Base-by-base conservation (phyloP, 1,140 invertebrate species). In the Lordiphosa clarofinis region DNA sequence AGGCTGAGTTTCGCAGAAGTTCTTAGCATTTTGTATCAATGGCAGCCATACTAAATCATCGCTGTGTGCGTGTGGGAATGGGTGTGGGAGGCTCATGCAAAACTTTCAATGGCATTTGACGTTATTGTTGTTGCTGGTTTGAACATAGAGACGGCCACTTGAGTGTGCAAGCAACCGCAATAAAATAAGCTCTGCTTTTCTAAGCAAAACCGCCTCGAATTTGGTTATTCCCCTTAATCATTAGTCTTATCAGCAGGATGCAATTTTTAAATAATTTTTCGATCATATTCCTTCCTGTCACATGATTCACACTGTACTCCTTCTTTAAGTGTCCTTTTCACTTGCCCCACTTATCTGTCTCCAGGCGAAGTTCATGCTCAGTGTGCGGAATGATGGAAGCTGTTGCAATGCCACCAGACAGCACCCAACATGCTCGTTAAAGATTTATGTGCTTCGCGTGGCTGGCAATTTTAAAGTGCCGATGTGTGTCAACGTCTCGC, bases 51-150 rank as follows among this genome's bases (percentile, higher is more conserved):
- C 74, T 71, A 79, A 79, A 79, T 79, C 64, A 79, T 55, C 46
- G 53, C 35, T 49, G 36, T 66, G 42, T 57, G 19, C 39, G n/a
- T 44, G 33, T 39, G 43, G 12, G 19, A 13, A 35, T 38, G 21
- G 15, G 19, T 28, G 11, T 31, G 5, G 31, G 31, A 8, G 28
- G 36, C 56, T 60, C 58, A 72, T 73, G 63, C 63, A 68, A 78
- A 79, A 73, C 74, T 73, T 79, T 79, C 74, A 79, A 73, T 79
- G 75, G 56, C 56, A 55, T 65, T 69, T 33, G 21, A 39, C 33
- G 56, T 49, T 43, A 52, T 74, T 58, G 42, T 49, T 57, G 59
- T 66, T 43, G 21, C 42, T 56, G 52, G 40, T 33, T 36, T 38
- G 53, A 37, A 53, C 31, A 47, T 31, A 74, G 36, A 52, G n/a